phyloP scores from a whole-genome alignment of 2,797 vertebrate species.

The Chelidonichthys spinosus region DNA sequence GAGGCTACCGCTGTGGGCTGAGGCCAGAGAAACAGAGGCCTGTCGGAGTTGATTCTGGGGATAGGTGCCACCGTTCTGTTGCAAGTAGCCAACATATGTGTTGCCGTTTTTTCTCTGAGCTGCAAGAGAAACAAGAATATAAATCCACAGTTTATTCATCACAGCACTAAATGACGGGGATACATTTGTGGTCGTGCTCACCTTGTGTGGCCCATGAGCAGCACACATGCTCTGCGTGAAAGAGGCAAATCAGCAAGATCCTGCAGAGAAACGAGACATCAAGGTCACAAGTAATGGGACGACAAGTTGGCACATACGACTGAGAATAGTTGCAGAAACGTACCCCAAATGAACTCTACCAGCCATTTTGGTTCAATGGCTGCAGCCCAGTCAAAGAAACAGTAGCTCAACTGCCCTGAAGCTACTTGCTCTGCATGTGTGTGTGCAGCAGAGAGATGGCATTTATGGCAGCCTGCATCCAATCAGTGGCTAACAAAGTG shows the following conservation, averaged over 20 bases:
- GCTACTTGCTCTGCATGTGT: slow-evolving; percentile 11
- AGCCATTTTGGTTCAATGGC: slow-evolving; percentile 53
- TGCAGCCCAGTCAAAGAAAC: slow-evolving; percentile 3
- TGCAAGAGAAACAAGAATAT: background rate
- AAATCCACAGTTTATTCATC: background rate
- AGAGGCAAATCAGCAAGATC: slow-evolving; percentile 55
- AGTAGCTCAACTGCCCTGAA: background rate
- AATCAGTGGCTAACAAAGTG: slow-evolving; percentile 55
- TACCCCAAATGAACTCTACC: slow-evolving; percentile 76
- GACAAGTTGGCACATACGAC: background rate
- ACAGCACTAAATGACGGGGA: background rate
- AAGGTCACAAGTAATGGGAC: background rate
- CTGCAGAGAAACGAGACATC: slow-evolving; percentile 21
- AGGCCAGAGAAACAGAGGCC: background rate
- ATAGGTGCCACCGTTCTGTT: slow-evolving; percentile 12
- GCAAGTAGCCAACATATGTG: slow-evolving; percentile 49
- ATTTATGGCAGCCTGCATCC: slow-evolving; percentile 47
- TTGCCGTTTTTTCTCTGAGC: background rate
- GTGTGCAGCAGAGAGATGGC: background rate
- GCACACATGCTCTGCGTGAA: slow-evolving; percentile 62
- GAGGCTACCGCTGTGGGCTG: slow-evolving; percentile 17
- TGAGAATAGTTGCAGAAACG: background rate
- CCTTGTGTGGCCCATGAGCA: slow-evolving; percentile 52
- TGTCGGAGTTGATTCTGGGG: slow-evolving; percentile 71
- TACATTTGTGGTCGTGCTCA: slow-evolving; percentile 5